Percentiles rank a stretch among this genome's conserved stretches.
Conservation (phyloP, 1,140 invertebrate genomes). For the Hypsibius dujardini region DNA sequence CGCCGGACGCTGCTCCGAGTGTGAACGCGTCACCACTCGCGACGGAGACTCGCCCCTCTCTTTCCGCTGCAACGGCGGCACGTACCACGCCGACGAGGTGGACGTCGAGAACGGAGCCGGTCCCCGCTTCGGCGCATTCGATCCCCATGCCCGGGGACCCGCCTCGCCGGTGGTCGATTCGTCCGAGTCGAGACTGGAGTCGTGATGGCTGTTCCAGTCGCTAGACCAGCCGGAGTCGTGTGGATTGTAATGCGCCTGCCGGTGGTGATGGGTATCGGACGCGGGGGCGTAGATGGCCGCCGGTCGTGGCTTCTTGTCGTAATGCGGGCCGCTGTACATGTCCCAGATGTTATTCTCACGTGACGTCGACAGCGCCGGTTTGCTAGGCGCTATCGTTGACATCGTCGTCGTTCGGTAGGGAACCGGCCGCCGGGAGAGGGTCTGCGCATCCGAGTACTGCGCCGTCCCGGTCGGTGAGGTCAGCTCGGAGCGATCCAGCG, state of each 20-base stretch:
- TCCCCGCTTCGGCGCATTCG: too few relatives aligned
- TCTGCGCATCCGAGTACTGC: not conserved
- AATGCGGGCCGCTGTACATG: constrained; percentile 10
- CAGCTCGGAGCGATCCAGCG: constrained; percentile 4
- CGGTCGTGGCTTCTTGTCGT: constrained; percentile 10
- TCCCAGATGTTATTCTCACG: not conserved
- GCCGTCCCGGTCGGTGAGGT: constrained; percentile 9
- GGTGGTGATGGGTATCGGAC: not conserved
- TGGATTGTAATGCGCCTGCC: constrained; percentile 4
- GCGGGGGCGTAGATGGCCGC: constrained; percentile 7
- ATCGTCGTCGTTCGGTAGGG: not conserved
- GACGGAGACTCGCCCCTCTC: constrained; percentile 8
- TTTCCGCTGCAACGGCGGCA: not conserved
- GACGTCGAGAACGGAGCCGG: too few relatives aligned
- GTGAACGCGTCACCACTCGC: not conserved
- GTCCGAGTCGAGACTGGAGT: not conserved
- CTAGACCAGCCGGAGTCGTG: constrained; percentile 12
- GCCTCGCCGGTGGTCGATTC: not conserved
- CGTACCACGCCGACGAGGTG: not conserved
- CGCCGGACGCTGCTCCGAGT: not conserved
- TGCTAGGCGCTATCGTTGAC: too few relatives aligned
- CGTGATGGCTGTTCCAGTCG: constrained; percentile 17
- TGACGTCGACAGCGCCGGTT: not conserved
- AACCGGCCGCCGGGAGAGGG: not conserved
- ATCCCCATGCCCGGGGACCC: not conserved